Conservation (phyloP, 2,113 vertebrate genomes). For the Antechinus stuartii region DNA sequence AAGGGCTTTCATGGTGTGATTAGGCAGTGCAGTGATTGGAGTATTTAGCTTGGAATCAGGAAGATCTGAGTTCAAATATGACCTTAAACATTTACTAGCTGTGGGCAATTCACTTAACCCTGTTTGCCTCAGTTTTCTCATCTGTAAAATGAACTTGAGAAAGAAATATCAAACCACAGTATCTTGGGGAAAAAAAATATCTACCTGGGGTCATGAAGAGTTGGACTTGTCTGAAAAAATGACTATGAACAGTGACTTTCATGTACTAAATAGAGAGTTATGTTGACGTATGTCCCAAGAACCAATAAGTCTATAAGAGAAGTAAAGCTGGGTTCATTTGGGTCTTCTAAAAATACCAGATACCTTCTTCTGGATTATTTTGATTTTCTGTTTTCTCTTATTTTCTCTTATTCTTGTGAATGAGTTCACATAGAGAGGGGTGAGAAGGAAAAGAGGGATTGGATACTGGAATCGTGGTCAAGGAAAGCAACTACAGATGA, state of each 20-base stretch:
- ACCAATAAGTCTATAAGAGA: neutral
- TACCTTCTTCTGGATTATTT: neutral
- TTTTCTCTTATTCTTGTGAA: neutral
- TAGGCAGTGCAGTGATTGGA: neutral
- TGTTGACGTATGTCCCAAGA: neutral
- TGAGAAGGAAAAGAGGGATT: neutral
- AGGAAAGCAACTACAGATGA: neutral
- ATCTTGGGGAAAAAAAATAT: neutral
- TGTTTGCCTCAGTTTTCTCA: neutral
- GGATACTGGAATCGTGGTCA: neutral
- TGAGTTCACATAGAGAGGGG: neutral
- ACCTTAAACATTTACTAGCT: too few species aligned
- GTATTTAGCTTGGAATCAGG: neutral
- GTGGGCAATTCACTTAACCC: neutral
- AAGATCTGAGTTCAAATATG: neutral
- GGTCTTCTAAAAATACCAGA: neutral
- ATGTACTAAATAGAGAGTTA: neutral
- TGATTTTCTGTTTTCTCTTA: neutral
- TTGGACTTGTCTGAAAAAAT: neutral
- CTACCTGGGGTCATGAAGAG: neutral
- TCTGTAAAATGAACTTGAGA: neutral
- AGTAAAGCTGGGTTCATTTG: neutral
- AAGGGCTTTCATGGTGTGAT: neutral
- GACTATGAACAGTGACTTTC: neutral
- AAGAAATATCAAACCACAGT: neutral